phyloP scores from a whole-genome alignment of 2,797 vertebrate genomes.

The Hirundo rustica region DNA sequence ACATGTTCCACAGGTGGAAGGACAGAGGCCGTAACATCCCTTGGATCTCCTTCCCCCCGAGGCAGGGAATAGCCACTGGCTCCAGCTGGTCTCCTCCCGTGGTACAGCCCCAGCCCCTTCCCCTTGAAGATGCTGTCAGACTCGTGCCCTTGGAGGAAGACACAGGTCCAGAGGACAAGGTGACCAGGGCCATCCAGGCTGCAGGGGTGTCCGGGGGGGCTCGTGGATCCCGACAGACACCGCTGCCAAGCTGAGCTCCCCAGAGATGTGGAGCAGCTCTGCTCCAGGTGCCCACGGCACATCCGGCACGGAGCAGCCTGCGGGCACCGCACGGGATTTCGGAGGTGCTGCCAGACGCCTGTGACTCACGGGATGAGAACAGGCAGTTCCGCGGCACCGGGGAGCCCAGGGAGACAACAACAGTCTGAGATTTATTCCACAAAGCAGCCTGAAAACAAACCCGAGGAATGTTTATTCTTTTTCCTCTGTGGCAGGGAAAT shows the following conservation, averaged over 20 bases:
- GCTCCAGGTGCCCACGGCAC: neutral
- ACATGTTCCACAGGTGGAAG: neutral
- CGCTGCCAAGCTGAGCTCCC: neutral
- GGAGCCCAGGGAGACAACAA: conserved; percentile 42
- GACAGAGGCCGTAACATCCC: neutral
- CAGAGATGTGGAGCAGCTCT: neutral
- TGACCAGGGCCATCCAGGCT: neutral
- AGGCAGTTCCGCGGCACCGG: neutral
- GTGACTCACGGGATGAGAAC: conserved; percentile 56
- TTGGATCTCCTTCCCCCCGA: neutral
- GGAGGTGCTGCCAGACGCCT: neutral
- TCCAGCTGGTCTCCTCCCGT: neutral
- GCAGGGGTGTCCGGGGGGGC: neutral
- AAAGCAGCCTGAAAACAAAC: conserved; percentile 59
- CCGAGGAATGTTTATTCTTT: conserved; percentile 59
- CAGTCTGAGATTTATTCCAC: conserved; percentile 63
- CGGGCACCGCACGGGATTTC: accelerated
- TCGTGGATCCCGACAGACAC: accelerated
- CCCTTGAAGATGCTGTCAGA: neutral
- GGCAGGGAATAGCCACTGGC: neutral
- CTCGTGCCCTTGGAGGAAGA: neutral
- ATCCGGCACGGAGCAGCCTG: neutral
- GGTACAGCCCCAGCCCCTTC: neutral
- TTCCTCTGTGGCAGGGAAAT: conserved; percentile 53
- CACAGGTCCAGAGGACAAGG: neutral